Conservation (phyloP, 2,797 vertebrate genomes). For the Pseudochromis fuscus region DNA sequence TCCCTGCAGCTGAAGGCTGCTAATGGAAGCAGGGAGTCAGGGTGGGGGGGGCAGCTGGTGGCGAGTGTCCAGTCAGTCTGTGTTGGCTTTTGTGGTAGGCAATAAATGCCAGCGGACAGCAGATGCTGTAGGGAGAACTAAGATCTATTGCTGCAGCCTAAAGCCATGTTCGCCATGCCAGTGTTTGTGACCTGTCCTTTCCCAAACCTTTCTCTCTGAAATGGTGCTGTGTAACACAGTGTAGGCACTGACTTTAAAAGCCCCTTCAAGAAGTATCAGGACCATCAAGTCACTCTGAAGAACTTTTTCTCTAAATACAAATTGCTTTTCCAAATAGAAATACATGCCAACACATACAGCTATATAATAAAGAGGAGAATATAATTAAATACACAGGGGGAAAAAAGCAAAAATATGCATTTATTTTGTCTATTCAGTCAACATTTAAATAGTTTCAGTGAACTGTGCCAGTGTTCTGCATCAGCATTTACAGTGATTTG, state of each 20-base stretch:
- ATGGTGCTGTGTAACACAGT: conserved; percentile 4
- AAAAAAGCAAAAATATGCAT: conserved; percentile 11
- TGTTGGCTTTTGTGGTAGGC: conserved; percentile 57
- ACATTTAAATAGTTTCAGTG: conserved; percentile 42
- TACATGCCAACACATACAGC: background rate
- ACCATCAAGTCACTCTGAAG: background rate
- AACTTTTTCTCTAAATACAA: too few species aligned
- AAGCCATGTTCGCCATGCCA: conserved; percentile 53
- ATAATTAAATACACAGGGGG: background rate
- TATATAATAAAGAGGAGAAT: background rate
- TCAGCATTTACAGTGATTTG: conserved; percentile 45
- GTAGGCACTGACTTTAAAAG: conserved; percentile 15
- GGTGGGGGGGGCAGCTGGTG: conserved; percentile 54
- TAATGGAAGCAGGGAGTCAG: conserved; percentile 45
- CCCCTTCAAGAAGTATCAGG: too few species aligned
- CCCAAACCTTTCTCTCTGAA: conserved; percentile 24
- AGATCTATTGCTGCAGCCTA: conserved; percentile 74
- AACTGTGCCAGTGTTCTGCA: conserved; percentile 36
- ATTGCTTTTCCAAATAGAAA: too few species aligned
- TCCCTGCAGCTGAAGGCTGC: conserved; percentile 41
- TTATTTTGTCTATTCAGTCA: conserved; percentile 41
- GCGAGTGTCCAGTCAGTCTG: conserved; percentile 68
- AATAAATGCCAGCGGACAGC: conserved; percentile 80
- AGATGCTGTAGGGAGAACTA: conserved; percentile 80
- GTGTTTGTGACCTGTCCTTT: conserved; percentile 41